Evolutionary conservation across 2,113 vertebrate genomes (phyloP), one percentile per base, ranked within the genome.

Genomic region (Carassius carassius): DNA sequence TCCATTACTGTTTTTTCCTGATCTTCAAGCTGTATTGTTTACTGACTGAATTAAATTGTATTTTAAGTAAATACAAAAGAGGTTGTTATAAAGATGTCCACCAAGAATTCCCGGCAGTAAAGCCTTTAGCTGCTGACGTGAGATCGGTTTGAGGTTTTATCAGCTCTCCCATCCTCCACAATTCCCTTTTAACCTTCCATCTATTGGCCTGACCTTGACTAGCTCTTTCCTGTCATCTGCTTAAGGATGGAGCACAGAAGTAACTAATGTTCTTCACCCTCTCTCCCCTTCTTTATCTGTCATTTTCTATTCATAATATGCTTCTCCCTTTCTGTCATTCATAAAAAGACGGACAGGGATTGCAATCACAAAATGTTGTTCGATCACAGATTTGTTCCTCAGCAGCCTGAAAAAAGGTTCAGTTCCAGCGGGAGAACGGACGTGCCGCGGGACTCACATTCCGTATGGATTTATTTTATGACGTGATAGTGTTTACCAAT

Each of bases 21-120:
- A 49, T 84, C 41, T 88, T 86, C 51, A 13, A 70, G 77, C 54
- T 44, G 56, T 56, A 44, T 81, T 87, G 85, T 81, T 90, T 88
- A 86, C 87, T 65, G 85, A 86, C 60, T 62, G 84, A 81, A 82
- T 84, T 67, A 83, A 84, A 87, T 88, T 85, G 83, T 83, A 85
- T 88, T 88, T 82, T 80, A 77, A 56, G 74, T 32, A 56, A 77
- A 56, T 77, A 32, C 74, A 29, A 21, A 77, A 77, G 49, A 29
- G 70, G 70, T 23, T 47, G 63, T 84, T 79, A 73, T 63, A 58
- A 75, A 84, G 67, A 70, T 25, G 81, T 85, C 69, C 23, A 72
- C 41, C 21, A 25, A 56, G 56, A 81, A 19, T 78, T 78, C 72
- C 37, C 23, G 14, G 10, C 78, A 86, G 81, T 62, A 10, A 51